Evolutionary conservation across 2,797 vertebrate species (phyloP).

Genomic region (Eulemur mongoz): DNA sequence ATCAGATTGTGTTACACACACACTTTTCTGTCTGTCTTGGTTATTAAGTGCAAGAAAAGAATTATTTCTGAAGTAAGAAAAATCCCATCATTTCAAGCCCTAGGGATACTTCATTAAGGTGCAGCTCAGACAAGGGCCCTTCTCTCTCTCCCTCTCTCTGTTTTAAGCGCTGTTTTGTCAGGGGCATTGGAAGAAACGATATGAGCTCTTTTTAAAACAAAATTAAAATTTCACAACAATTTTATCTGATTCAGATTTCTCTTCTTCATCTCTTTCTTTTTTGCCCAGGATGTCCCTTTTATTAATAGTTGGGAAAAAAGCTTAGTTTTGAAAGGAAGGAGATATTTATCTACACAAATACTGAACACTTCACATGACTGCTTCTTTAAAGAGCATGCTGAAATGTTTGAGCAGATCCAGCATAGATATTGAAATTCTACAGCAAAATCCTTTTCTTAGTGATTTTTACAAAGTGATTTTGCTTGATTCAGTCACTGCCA

Average conservation of each 20-base stretch:
- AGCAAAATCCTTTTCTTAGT: slow-evolving; percentile 34
- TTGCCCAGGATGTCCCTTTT: slow-evolving; percentile 22
- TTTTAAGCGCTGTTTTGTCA: not conserved
- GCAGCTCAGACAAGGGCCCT: slow-evolving; percentile 25
- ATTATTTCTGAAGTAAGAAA: slow-evolving; percentile 70
- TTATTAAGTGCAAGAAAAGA: slow-evolving; percentile 70
- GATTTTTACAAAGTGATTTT: slow-evolving; percentile 38
- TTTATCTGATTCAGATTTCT: slow-evolving; percentile 36
- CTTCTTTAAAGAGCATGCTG: slow-evolving; percentile 44
- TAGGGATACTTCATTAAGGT: slow-evolving; percentile 68
- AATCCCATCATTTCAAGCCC: slow-evolving; percentile 69
- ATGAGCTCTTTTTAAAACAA: slow-evolving; percentile 35
- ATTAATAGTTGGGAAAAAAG: slow-evolving; percentile 42
- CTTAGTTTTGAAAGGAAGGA: slow-evolving; percentile 54
- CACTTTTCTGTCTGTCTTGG: not conserved
- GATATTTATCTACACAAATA: slow-evolving; percentile 51
- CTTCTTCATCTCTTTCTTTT: not conserved
- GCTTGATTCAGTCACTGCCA: slow-evolving; percentile 18
- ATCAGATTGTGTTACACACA: slow-evolving; percentile 66
- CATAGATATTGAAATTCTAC: slow-evolving; percentile 44
- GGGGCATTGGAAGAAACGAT: slow-evolving; percentile 9
- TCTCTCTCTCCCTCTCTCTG: not conserved
- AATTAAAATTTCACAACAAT: slow-evolving; percentile 52
- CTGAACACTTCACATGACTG: slow-evolving; percentile 27
- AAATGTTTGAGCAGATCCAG: slow-evolving; percentile 50